phyloP scores from a whole-genome alignment of 1,140 invertebrate species.

The Zaprionus ornatus region DNA sequence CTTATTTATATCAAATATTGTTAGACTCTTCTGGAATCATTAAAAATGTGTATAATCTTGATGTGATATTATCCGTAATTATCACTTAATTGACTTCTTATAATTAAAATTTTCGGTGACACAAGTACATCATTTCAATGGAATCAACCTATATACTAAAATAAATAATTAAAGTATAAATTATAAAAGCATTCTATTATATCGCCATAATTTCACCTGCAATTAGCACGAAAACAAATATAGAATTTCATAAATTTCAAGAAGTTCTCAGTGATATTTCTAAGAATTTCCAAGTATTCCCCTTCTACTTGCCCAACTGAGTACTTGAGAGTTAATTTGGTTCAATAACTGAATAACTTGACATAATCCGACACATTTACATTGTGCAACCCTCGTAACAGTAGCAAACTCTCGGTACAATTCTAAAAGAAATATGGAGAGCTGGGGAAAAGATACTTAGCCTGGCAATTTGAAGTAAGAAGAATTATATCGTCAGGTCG shows the following conservation, averaged over 20 bases:
- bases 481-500: slow-evolving; percentile 39
- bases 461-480: slow-evolving; percentile 32
- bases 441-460: slow-evolving; percentile 8
- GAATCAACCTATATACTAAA: neutral
- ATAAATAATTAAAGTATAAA: neutral
- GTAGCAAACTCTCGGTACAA: neutral
- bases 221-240: neutral
- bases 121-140: neutral
- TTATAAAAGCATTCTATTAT: neutral
- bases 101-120: too few relatives aligned
- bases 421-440: neutral
- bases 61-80: neutral
- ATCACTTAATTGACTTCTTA: too few relatives aligned
- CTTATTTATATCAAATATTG: too few relatives aligned
- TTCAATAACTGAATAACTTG: neutral
- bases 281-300: neutral
- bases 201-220: neutral
- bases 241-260: neutral
- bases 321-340: slow-evolving; percentile 4
- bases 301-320: neutral
- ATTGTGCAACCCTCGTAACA: slow-evolving; percentile 24
- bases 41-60: too few relatives aligned
- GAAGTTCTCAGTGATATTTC: neutral
- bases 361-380: slow-evolving; percentile 40
- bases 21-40: too few relatives aligned